Conservation (phyloP, 1,140 invertebrate genomes). For the Cardiocondyla obscurior region DNA sequence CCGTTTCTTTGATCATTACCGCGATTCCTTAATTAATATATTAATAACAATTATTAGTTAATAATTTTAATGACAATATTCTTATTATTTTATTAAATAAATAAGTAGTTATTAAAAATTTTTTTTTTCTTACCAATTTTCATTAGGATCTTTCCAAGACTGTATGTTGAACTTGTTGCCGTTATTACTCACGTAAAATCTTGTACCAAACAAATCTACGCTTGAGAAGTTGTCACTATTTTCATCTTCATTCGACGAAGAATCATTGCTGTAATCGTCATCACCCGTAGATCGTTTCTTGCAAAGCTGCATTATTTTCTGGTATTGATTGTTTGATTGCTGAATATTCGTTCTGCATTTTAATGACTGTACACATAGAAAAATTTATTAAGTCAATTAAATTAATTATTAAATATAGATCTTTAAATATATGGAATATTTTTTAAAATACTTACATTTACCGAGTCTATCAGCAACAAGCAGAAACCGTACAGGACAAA, state of each 20-base stretch:
- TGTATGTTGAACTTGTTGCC: constrained; percentile 35
- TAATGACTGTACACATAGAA: constrained; percentile 71
- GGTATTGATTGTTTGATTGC: constrained; percentile 74
- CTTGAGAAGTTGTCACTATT: constrained; percentile 72
- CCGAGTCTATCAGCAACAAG: not conserved
- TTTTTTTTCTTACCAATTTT: constrained; percentile 25
- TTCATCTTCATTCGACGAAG: constrained; percentile 54
- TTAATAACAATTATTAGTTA: not conserved
- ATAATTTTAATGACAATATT: not conserved
- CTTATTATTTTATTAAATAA: too few species aligned
- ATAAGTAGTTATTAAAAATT: too few species aligned
- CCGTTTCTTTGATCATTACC: constrained; percentile 12
- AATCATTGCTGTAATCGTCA: constrained; percentile 59
- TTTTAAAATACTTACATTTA: constrained; percentile 20
- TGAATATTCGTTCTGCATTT: constrained; percentile 77
- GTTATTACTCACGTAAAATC: constrained; percentile 64
- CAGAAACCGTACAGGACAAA: constrained; percentile 12
- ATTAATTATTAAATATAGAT: not conserved
- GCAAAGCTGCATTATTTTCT: constrained; percentile 76
- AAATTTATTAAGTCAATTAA: not conserved
- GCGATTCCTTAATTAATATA: constrained; percentile 16
- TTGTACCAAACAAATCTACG: constrained; percentile 74
- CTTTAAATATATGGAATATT: not conserved
- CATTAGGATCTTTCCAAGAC: constrained; percentile 32
- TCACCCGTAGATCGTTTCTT: constrained; percentile 65